Percentiles rank a stretch among this genome's conserved stretches.
phyloP scores from a whole-genome alignment of 2,797 vertebrate species.

The Pygocentrus nattereri region DNA sequence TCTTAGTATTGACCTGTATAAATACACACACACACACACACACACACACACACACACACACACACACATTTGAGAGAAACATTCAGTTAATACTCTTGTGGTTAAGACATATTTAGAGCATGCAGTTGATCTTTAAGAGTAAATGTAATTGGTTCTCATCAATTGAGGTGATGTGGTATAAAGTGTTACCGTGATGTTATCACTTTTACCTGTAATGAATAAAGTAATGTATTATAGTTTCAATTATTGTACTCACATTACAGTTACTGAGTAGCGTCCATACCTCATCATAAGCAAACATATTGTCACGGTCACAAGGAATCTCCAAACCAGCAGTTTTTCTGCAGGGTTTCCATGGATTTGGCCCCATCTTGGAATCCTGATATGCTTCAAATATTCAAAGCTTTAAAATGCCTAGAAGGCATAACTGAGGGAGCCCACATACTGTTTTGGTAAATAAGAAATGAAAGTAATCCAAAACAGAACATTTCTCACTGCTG shows the following conservation, averaged over 20 bases:
- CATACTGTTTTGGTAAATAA: not conserved
- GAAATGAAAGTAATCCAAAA: not conserved
- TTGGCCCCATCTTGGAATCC: not conserved
- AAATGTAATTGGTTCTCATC: too few species aligned
- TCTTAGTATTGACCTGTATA: constrained; percentile 69
- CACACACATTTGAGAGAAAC: constrained; percentile 1
- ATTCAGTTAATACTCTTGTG: too few species aligned
- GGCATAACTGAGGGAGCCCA: not conserved
- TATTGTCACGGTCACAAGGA: not conserved
- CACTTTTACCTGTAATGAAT: too few species aligned
- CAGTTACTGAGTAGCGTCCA: not conserved
- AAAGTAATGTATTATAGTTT: too few species aligned
- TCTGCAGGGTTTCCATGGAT: constrained; percentile 1
- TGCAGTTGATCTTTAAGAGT: too few species aligned
- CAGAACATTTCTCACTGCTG: not conserved
- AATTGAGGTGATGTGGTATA: too few species aligned
- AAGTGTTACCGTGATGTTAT: too few species aligned
- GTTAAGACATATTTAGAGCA: too few species aligned
- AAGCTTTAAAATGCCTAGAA: constrained; percentile 1
- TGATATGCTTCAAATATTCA: not conserved
- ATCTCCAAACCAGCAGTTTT: not conserved
- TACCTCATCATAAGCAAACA: not conserved
- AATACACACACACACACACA: constrained; percentile 43
- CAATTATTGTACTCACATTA: too few species aligned
- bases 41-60: constrained; percentile 25